These are phyloP conservation scores for Holothuria scabra DNA, from an alignment of 53 echinoderm and acorn worm species.

Conservation along the genomic window DNA sequence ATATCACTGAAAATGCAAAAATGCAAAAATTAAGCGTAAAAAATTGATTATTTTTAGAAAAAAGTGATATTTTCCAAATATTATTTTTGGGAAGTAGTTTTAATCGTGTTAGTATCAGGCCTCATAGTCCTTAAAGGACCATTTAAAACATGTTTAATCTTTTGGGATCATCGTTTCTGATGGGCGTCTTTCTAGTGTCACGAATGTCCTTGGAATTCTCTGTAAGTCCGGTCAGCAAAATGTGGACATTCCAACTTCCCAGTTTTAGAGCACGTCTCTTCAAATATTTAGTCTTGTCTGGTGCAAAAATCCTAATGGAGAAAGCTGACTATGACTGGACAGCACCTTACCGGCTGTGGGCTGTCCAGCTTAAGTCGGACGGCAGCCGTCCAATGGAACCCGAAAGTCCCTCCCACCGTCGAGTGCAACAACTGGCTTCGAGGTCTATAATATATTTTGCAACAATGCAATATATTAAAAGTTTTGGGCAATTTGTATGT, in stretches of 20 bases:
- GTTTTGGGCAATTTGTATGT: no score
- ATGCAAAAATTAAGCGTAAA: no score
- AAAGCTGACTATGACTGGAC: constrained; percentile 51
- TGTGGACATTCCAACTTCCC: constrained; percentile 55
- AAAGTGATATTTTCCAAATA: no score
- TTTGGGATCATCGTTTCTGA: neutral
- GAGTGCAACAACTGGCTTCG: constrained; percentile 44
- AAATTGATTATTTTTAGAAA: no score
- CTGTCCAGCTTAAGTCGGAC: constrained; percentile 51
- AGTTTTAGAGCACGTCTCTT: constrained; percentile 29
- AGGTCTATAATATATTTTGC: no score
- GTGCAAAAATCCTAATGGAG: constrained; percentile 49
- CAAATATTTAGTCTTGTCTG: constrained; percentile 24
- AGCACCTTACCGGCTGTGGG: constrained; percentile 56
- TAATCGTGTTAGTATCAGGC: no score
- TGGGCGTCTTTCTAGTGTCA: constrained; percentile 25
- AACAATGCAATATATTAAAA: no score
- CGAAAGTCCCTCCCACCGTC: constrained; percentile 70
- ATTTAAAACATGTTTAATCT: no score
- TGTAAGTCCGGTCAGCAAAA: neutral
- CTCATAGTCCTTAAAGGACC: no score
- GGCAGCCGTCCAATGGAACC: constrained; percentile 55
- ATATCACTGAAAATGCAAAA: no score
- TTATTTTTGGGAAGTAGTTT: no score
- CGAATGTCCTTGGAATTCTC: neutral